Conservation (phyloP, 2,888 invertebrate genomes). For the Ganaspis brasiliensis region DNA sequence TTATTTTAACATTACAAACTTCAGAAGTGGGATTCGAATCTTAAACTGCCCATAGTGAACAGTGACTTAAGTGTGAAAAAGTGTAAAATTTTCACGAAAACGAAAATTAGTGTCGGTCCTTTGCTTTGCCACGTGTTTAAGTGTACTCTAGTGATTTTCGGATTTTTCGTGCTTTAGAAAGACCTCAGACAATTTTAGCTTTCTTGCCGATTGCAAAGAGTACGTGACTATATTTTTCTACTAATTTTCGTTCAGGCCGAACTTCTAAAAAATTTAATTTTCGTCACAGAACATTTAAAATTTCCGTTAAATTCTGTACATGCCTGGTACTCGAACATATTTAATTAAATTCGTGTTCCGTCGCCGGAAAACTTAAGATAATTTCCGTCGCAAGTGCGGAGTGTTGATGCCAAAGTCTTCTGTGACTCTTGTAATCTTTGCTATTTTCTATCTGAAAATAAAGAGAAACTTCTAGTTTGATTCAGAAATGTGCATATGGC, state of each 20-base stretch:
- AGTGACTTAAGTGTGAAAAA: constrained; percentile 20
- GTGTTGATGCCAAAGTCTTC: neutral
- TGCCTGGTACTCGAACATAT: neutral
- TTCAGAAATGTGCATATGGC: constrained; percentile 1
- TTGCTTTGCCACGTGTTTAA: neutral
- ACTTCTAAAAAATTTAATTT: constrained; percentile 4
- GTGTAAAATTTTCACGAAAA: constrained; percentile 14
- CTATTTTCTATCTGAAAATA: neutral
- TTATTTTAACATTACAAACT: no score
- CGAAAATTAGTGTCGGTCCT: constrained; percentile 21
- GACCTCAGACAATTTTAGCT: neutral
- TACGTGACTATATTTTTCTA: neutral
- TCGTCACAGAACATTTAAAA: constrained; percentile 22
- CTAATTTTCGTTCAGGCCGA: neutral
- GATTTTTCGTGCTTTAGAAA: constrained; percentile 1
- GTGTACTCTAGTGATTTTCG: neutral
- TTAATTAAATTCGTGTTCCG: neutral
- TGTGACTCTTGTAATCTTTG: neutral
- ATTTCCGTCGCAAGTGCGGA: neutral
- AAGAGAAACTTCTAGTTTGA: neutral
- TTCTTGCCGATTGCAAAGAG: neutral
- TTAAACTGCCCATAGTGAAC: neutral
- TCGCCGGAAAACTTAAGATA: neutral
- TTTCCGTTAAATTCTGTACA: neutral
- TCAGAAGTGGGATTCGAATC: constrained; percentile 11